phyloP scores from a whole-genome alignment of 1,140 invertebrate species.

The Meloidogyne chitwoodi region DNA sequence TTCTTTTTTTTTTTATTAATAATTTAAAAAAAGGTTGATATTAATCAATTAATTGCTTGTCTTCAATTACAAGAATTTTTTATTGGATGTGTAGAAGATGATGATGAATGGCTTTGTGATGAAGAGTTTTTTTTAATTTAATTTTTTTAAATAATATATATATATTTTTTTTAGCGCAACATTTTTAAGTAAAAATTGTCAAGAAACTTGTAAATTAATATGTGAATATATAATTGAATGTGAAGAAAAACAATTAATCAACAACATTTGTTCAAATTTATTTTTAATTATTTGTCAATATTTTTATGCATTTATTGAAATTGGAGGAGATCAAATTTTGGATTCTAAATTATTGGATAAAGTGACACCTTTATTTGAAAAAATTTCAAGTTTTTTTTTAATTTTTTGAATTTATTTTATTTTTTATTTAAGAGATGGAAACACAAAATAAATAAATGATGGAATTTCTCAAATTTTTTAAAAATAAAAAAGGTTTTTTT shows the following conservation, averaged over 20 bases:
- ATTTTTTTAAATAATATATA: not conserved
- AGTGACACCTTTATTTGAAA: not conserved
- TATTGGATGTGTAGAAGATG: slow-evolving; percentile 16
- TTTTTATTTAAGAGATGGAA: not conserved
- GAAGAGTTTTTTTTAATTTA: not conserved
- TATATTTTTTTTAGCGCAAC: not conserved
- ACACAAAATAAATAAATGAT: no score
- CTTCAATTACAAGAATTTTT: slow-evolving; percentile 17
- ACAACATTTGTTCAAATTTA: not conserved
- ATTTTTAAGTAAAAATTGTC: slow-evolving; percentile 6
- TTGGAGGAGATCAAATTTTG: not conserved
- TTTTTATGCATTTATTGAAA: slow-evolving; percentile 5
- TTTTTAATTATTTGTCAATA: slow-evolving; percentile 3
- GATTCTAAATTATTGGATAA: not conserved
- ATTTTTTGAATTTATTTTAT: not conserved
- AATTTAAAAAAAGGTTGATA: slow-evolving; percentile 2
- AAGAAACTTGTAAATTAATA: not conserved
- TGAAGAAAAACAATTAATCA: not conserved
- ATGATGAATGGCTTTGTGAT: slow-evolving; percentile 4
- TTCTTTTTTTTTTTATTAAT: no score
- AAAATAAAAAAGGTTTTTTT: no score
- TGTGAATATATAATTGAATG: not conserved
- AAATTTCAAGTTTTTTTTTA: not conserved
- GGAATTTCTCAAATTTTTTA: no score
- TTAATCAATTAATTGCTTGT: slow-evolving; percentile 11